Conservation (phyloP, 53 echinoderm and acorn worm species). For the Astropecten irregularis region DNA sequence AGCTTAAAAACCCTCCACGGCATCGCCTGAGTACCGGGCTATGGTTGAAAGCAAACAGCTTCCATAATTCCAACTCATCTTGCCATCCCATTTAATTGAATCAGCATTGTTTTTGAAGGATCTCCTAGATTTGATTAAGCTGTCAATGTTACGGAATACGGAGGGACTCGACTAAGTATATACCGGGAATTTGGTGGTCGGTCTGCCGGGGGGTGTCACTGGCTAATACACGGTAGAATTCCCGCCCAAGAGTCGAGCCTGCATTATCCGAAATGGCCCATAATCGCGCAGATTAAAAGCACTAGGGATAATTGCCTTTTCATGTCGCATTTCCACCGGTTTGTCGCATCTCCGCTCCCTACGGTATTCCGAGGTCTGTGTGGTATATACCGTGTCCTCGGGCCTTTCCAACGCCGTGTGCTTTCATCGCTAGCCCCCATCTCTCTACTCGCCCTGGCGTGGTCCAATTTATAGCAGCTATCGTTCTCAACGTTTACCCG, state of each 20-base stretch:
- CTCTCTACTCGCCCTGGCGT: neutral
- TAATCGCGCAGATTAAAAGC: conserved; percentile 45
- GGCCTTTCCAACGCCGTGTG: neutral
- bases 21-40: neutral
- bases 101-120: conserved; percentile 42
- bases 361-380: neutral
- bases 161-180: neutral
- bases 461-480: neutral
- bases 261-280: neutral
- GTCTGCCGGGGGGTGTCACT: neutral
- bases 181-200: neutral
- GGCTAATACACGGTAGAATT: neutral
- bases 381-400: neutral
- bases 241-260: neutral
- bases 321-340: conserved; percentile 2
- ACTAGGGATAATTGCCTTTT: conserved; percentile 37
- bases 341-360: conserved; percentile 1
- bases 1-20: neutral
- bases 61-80: conserved; percentile 18
- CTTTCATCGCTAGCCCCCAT: neutral
- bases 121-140: conserved; percentile 19
- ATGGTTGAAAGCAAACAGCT: conserved; percentile 15
- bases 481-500: conserved; percentile 33
- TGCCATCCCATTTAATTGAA: conserved; percentile 27
- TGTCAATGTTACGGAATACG: neutral